Evolutionary conservation across 2,113 vertebrate genomes (phyloP).

Genomic region (Calyptomena viridis): DNA sequence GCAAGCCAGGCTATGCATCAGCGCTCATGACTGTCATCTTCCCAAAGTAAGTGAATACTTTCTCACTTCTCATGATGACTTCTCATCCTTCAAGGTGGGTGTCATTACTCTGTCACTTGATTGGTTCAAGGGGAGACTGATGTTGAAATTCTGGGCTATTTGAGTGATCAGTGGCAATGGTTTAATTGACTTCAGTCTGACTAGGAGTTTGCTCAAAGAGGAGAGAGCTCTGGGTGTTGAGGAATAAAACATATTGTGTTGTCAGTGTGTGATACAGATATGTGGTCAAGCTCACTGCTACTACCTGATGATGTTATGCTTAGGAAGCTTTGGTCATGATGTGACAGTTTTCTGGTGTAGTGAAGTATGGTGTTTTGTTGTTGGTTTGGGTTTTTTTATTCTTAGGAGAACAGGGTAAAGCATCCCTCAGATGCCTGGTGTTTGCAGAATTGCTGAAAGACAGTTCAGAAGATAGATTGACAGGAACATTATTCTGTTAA

Average conservation of each 20-base stretch:
- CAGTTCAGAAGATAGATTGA: background rate
- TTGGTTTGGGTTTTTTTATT: background rate
- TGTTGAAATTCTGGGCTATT: background rate
- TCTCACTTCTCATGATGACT: background rate
- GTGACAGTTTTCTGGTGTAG: background rate
- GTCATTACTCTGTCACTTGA: background rate
- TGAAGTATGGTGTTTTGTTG: background rate
- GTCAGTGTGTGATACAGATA: background rate
- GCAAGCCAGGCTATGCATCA: constrained; percentile 91
- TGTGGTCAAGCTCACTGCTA: background rate
- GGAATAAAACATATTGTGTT: background rate
- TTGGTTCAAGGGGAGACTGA: accelerated
- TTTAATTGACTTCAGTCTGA: background rate
- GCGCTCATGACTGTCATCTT: constrained; percentile 94
- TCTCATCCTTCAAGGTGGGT: background rate
- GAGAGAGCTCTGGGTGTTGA: background rate
- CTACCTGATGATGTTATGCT: background rate
- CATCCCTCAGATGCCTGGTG: background rate
- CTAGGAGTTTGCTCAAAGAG: background rate
- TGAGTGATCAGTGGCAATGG: background rate
- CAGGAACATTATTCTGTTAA: background rate
- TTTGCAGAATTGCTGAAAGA: background rate
- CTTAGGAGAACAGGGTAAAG: background rate
- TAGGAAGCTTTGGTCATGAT: background rate
- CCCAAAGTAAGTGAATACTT: constrained; percentile 86